Evolutionary conservation across 1,140 invertebrate species (phyloP).

Genomic region (Ganaspis sp.): DNA sequence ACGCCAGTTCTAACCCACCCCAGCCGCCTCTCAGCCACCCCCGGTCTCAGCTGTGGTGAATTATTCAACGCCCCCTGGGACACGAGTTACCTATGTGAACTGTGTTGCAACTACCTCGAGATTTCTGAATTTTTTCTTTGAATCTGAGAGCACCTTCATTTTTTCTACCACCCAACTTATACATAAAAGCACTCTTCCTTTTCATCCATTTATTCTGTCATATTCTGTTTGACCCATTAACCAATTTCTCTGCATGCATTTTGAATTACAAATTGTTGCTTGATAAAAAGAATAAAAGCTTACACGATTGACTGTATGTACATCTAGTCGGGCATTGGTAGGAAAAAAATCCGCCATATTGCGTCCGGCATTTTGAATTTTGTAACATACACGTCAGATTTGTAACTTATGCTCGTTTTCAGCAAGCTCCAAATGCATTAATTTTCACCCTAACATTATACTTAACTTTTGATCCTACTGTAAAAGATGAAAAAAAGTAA

Average conservation of each 20-base stretch:
- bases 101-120: constrained; percentile 53
- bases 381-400: too few relatives aligned
- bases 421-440: too few relatives aligned
- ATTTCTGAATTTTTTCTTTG: constrained; percentile 59
- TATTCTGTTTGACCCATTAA: not conserved
- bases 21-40: constrained; percentile 64
- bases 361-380: too few relatives aligned
- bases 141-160: constrained; percentile 31
- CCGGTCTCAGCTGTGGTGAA: constrained; percentile 72
- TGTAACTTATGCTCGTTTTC: too few relatives aligned
- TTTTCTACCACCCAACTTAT: constrained; percentile 35
- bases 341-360: too few relatives aligned
- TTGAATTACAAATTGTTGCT: not conserved
- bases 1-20: constrained; percentile 62
- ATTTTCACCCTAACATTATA: too few relatives aligned
- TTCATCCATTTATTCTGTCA: not conserved
- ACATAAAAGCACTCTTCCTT: not conserved
- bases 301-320: too few relatives aligned
- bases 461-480: too few relatives aligned
- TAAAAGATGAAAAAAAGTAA: too few relatives aligned
- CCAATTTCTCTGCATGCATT: not conserved
- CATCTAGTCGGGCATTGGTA: too few relatives aligned
- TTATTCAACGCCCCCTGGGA: constrained; percentile 73
- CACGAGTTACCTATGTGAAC: constrained; percentile 63
- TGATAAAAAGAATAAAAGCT: not conserved